A percentile compares a stretch with the other conserved stretches of the same genome.
Conservation (phyloP, 2,888 invertebrate genomes). For the Sussaba pulchella region DNA sequence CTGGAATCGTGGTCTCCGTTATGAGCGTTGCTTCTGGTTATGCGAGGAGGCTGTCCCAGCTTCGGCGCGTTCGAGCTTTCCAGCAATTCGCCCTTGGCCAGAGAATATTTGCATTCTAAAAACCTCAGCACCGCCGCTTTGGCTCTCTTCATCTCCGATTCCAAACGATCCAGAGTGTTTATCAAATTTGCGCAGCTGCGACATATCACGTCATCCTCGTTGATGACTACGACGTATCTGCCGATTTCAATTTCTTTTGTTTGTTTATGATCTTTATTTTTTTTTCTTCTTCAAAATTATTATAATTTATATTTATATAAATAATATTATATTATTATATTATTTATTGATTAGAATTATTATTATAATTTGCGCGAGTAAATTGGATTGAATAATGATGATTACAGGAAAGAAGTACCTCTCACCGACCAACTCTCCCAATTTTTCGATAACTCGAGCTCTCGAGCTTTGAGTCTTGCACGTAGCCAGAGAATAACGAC, state of each 20-base stretch:
- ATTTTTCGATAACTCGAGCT: conserved; percentile 81
- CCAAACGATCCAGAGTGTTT: conserved; percentile 82
- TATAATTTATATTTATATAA: too few relatives aligned
- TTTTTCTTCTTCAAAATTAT: too few relatives aligned
- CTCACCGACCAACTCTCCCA: conserved; percentile 83
- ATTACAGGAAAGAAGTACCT: conserved; percentile 71
- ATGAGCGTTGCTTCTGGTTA: conserved; percentile 68
- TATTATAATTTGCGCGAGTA: neutral
- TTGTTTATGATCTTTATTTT: conserved; percentile 4
- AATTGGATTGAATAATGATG: neutral
- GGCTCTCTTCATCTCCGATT: conserved; percentile 79
- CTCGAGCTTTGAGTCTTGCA: conserved; percentile 81
- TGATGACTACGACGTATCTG: conserved; percentile 83
- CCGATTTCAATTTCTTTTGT: conserved; percentile 7
- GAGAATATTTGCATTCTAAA: conserved; percentile 81
- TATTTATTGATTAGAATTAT: too few relatives aligned
- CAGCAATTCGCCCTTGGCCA: conserved; percentile 81
- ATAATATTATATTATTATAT: too few relatives aligned
- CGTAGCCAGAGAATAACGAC: conserved; percentile 80
- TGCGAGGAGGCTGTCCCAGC: conserved; percentile 76
- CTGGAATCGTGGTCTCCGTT: conserved; percentile 62
- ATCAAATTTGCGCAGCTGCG: conserved; percentile 82
- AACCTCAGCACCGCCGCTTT: conserved; percentile 78
- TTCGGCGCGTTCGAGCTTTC: conserved; percentile 72
- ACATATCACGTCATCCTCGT: conserved; percentile 83